These are phyloP conservation scores for Dicranocentrus wangi DNA, from an alignment of 2,888 invertebrate species.

Conservation along the genomic window DNA sequence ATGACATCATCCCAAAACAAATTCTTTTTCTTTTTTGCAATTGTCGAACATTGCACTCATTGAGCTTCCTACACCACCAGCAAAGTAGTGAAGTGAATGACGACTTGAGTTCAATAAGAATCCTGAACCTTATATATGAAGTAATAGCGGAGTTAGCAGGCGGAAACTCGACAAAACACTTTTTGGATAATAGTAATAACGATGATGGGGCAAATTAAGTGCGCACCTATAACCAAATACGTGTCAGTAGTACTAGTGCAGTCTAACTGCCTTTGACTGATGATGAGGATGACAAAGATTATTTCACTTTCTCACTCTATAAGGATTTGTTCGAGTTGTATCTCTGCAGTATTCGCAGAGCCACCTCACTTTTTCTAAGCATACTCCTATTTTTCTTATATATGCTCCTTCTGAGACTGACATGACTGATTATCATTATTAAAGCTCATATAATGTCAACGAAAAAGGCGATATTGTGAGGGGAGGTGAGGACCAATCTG, in stretches of 20 bases:
- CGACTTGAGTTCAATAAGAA: background rate
- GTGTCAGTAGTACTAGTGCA: conserved; percentile 37
- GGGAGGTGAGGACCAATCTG: conserved; percentile 28
- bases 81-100: background rate
- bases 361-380: conserved; percentile 45
- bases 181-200: background rate
- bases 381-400: conserved; percentile 27
- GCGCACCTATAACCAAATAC: conserved; percentile 38
- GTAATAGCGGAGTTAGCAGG: background rate
- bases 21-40: background rate
- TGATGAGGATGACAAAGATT: conserved; percentile 39
- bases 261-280: background rate
- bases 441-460: conserved; percentile 58
- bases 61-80: conserved; percentile 33
- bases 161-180: conserved; percentile 26
- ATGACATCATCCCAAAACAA: conserved; percentile 18
- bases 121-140: background rate
- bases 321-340: background rate
- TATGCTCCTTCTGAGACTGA: conserved; percentile 21
- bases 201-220: conserved; percentile 52
- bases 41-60: background rate
- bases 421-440: conserved; percentile 61
- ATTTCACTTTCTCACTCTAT: conserved; percentile 58
- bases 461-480: conserved; percentile 38
- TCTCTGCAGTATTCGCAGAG: background rate